Conservation (phyloP, 2,797 vertebrate genomes). For the Girardinus metallicus region DNA sequence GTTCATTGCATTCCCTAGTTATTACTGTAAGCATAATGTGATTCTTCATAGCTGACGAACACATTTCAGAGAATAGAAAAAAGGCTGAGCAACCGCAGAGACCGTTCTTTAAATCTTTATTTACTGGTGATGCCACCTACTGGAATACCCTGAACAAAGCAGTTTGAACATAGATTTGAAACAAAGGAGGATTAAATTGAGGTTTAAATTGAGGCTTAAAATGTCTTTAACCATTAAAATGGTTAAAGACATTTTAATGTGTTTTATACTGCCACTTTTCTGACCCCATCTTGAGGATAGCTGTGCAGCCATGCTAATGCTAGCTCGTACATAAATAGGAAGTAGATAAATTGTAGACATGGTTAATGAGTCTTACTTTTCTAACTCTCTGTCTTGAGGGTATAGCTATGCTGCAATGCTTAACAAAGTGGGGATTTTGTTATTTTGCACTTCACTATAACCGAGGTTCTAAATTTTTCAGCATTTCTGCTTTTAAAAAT, state of each 20-base stretch:
- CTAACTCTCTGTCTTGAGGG: background rate
- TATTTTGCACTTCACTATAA: background rate
- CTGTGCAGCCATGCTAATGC: background rate
- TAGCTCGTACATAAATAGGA: background rate
- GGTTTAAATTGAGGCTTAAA: no score
- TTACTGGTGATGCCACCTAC: slow-evolving; percentile 34
- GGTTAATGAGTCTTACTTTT: background rate
- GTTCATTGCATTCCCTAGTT: background rate
- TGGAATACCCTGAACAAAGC: slow-evolving; percentile 2
- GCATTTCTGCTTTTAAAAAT: background rate
- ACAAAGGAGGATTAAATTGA: background rate
- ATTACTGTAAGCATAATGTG: background rate
- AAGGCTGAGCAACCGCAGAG: background rate
- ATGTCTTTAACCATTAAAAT: no score
- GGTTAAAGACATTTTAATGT: background rate
- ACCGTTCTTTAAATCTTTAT: background rate
- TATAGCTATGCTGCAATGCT: background rate
- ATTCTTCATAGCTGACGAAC: background rate
- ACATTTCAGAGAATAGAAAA: background rate
- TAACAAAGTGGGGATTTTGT: background rate
- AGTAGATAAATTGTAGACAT: background rate
- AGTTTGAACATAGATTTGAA: background rate
- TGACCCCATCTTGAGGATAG: background rate
- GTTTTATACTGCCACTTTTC: background rate
- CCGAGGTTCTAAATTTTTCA: background rate